Evolutionary conservation across 2,797 vertebrate genomes (phyloP).

Genomic region (Myotis planiceps): DNA sequence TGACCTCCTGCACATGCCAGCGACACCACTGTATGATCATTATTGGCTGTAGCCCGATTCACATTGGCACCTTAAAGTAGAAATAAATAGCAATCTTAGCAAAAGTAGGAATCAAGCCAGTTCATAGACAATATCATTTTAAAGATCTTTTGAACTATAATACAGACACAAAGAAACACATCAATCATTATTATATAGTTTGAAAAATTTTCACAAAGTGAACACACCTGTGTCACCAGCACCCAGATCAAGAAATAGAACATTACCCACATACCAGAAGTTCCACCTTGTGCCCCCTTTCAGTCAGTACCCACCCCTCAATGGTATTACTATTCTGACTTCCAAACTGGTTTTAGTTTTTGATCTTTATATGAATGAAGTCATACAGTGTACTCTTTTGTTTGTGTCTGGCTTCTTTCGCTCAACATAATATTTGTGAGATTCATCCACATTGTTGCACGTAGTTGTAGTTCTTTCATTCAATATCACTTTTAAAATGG

Average conservation of each 20-base stretch:
- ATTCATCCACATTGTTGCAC: constrained; percentile 48
- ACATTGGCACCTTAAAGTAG: constrained; percentile 95
- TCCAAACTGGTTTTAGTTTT: constrained; percentile 60
- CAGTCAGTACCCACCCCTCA: neutral
- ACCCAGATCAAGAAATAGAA: constrained; percentile 59
- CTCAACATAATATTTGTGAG: constrained; percentile 66
- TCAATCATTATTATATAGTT: constrained; percentile 4
- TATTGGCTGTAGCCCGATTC: constrained; percentile 98
- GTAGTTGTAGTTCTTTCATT: constrained; percentile 62
- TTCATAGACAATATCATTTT: constrained; percentile 8
- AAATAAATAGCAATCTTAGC: constrained; percentile 52
- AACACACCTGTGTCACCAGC: constrained; percentile 59
- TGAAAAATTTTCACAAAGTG: constrained; percentile 46
- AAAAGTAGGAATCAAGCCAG: constrained; percentile 39
- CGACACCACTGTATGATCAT: constrained; percentile 99
- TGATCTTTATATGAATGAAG: constrained; percentile 55
- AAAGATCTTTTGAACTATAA: constrained; percentile 44
- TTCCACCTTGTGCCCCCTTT: neutral
- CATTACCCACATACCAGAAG: constrained; percentile 28
- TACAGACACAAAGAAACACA: constrained; percentile 14
- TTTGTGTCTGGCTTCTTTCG: constrained; percentile 66
- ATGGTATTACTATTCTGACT: constrained; percentile 47
- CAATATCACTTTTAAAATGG: constrained; percentile 61
- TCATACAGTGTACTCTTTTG: constrained; percentile 66
- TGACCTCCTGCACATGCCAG: constrained; percentile 98